Conservation (phyloP, 2,888 invertebrate genomes). For the Eumerus sabulonum region DNA sequence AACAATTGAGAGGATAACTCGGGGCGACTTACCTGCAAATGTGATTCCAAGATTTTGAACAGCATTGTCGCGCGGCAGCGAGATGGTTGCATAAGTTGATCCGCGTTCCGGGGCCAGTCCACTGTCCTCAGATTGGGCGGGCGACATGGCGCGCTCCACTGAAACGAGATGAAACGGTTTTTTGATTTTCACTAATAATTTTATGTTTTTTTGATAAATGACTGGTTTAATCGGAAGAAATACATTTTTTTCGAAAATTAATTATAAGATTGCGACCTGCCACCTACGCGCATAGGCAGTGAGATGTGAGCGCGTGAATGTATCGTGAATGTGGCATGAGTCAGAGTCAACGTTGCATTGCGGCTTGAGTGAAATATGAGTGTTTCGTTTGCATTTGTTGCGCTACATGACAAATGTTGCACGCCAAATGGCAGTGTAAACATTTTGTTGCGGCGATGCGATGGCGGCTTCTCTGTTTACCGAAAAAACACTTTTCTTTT, state of each 20-base stretch:
- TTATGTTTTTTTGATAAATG: slow-evolving; percentile 2
- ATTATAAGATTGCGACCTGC: slow-evolving; percentile 15
- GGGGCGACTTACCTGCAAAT: slow-evolving; percentile 75
- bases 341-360: too few relatives aligned
- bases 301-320: background rate
- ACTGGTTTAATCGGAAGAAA: background rate
- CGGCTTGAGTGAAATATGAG: slow-evolving; percentile 33
- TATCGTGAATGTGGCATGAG: background rate
- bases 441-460: slow-evolving; percentile 30
- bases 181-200: background rate
- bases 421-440: slow-evolving; percentile 42
- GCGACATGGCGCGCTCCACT: slow-evolving; percentile 79
- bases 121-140: slow-evolving; percentile 79
- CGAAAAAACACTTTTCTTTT: too few relatives aligned
- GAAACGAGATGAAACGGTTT: slow-evolving; percentile 69
- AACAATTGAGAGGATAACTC: too few relatives aligned
- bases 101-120: slow-evolving; percentile 79
- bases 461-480: too few relatives aligned
- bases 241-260: too few relatives aligned
- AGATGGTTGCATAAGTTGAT: slow-evolving; percentile 79
- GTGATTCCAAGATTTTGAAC: slow-evolving; percentile 78
- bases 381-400: slow-evolving; percentile 28
- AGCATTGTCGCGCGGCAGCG: slow-evolving; percentile 77
- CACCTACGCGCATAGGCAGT: slow-evolving; percentile 26
- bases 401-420: slow-evolving; percentile 47